Conservation (phyloP, 2,113 vertebrate genomes). For the Prinia subflava region DNA sequence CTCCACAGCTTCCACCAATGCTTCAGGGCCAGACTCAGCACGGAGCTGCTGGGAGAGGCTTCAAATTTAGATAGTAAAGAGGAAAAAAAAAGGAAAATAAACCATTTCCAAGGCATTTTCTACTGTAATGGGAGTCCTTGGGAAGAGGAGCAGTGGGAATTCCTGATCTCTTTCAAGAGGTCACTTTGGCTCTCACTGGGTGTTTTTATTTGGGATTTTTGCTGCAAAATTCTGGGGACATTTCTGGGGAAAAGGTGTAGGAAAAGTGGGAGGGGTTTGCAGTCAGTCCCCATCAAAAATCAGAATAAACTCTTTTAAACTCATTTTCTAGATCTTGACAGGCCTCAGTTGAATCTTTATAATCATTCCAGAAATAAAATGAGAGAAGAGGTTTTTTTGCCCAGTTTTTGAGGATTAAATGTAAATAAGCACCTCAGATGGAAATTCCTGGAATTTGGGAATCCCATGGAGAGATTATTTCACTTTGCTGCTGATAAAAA, state of each 20-base stretch:
- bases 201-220: background rate
- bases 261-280: background rate
- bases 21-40: background rate
- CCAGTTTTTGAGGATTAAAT: background rate
- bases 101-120: background rate
- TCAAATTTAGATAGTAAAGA: background rate
- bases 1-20: rapidly evolving
- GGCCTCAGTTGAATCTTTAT: too few species aligned
- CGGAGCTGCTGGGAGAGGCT: background rate
- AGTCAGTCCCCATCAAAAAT: background rate
- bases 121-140: background rate
- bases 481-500: background rate
- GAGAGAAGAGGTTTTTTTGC: rapidly evolving
- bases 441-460: background rate
- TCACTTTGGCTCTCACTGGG: background rate
- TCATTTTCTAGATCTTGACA: background rate
- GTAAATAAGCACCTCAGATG: background rate
- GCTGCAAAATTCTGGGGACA: background rate
- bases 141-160: background rate
- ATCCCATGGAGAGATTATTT: background rate
- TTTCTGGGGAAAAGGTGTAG: rapidly evolving
- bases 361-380: background rate
- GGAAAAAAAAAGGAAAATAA: background rate
- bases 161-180: background rate
- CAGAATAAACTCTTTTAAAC: background rate